Percentiles rank a stretch among this genome's conserved stretches.
phyloP scores from a whole-genome alignment of 2,797 vertebrate species.

The Anabas testudineus region DNA sequence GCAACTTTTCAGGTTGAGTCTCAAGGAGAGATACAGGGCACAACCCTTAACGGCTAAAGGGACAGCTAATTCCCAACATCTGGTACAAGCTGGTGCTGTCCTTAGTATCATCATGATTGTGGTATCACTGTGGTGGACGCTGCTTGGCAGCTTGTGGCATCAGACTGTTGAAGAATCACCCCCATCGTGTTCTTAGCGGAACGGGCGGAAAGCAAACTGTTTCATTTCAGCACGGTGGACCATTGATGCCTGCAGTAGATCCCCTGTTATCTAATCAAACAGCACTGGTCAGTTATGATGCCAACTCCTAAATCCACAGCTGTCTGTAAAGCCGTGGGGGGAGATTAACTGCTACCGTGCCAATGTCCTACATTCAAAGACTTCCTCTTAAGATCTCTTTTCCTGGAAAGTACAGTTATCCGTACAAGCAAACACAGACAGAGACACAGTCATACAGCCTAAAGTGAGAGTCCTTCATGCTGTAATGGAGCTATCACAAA shows the following conservation, averaged over 20 bases:
- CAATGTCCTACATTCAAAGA: conserved; percentile 86
- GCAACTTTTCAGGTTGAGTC: conserved; percentile 72
- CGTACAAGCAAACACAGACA: conserved; percentile 78
- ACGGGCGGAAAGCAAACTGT: conserved; percentile 76
- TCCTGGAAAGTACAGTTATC: conserved; percentile 82
- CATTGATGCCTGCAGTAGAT: conserved; percentile 82
- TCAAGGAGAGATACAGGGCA: conserved; percentile 74
- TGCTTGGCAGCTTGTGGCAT: conserved; percentile 79
- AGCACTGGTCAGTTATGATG: conserved; percentile 85
- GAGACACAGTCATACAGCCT: conserved; percentile 74
- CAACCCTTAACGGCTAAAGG: conserved; percentile 69
- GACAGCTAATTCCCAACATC: conserved; percentile 85
- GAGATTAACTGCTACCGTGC: conserved; percentile 84
- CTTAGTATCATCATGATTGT: conserved; percentile 54
- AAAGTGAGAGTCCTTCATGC: conserved; percentile 83
- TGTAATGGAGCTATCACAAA: conserved; percentile 83
- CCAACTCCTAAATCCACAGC: conserved; percentile 85
- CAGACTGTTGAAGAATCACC: conserved; percentile 78
- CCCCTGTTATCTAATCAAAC: conserved; percentile 88
- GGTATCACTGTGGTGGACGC: conserved; percentile 69
- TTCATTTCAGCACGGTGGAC: conserved; percentile 81
- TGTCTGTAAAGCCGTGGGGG: conserved; percentile 83
- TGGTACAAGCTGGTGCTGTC: conserved; percentile 82
- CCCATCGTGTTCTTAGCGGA: conserved; percentile 81
- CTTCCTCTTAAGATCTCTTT: conserved; percentile 84